These are phyloP conservation scores for Thera obeliscata DNA, from an alignment of 2,888 invertebrate genomes.

Conservation along the genomic window DNA sequence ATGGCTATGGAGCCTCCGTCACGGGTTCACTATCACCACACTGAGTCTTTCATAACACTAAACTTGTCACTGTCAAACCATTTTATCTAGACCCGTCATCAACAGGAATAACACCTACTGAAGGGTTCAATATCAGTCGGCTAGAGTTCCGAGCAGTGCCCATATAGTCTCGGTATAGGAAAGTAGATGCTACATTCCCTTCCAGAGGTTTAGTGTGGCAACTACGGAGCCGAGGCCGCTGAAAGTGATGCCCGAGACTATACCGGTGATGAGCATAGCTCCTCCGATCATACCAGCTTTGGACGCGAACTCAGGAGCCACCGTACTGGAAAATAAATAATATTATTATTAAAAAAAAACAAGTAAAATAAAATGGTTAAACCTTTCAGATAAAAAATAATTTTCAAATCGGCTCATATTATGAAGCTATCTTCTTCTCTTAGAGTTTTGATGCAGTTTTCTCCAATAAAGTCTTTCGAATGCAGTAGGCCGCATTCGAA, in stretches of 20 bases:
- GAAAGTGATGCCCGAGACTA: conserved; percentile 91
- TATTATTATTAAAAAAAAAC: neutral
- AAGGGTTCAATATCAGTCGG: conserved; percentile 31
- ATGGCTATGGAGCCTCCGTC: neutral
- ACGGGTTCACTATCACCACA: conserved; percentile 30
- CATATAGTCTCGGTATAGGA: conserved; percentile 55
- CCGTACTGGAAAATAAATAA: conserved; percentile 85
- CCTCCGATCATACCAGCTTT: conserved; percentile 98
- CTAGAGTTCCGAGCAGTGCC: conserved; percentile 51
- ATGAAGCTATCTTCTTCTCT: no score
- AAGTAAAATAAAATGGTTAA: no score
- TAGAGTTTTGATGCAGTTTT: no score
- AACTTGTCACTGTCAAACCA: no score
- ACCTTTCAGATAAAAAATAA: no score
- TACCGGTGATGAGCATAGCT: conserved; percentile 95
- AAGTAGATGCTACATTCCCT: conserved; percentile 62
- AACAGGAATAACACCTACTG: neutral
- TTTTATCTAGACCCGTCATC: no score
- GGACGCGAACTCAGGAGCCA: conserved; percentile 91
- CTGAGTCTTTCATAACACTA: neutral
- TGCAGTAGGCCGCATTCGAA: no score
- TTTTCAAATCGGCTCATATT: no score
- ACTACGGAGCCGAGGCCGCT: conserved; percentile 88
- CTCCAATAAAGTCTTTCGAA: no score
- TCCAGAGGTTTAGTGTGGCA: conserved; percentile 65